Conservation (phyloP, 1,140 invertebrate genomes). For the Drosophila bocki region DNA sequence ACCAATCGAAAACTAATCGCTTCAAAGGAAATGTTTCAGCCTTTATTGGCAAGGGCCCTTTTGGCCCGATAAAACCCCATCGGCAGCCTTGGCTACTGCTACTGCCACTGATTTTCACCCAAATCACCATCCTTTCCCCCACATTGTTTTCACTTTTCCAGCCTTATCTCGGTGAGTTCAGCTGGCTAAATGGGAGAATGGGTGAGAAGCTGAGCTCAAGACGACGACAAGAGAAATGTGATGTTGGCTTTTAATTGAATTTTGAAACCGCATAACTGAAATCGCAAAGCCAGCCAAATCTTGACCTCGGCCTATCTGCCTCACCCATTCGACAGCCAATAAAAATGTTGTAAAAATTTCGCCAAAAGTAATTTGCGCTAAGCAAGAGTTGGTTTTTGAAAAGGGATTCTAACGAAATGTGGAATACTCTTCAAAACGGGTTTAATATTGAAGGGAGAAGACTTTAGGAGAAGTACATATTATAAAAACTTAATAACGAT, state of each 20-base stretch:
- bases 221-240: slow-evolving; percentile 63
- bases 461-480: not conserved
- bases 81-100: slow-evolving; percentile 1
- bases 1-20: slow-evolving; percentile 13
- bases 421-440: not conserved
- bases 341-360: slow-evolving; percentile 76
- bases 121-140: slow-evolving; percentile 5
- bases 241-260: slow-evolving; percentile 82
- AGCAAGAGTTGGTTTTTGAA: slow-evolving; percentile 4
- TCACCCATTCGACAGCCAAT: slow-evolving; percentile 73
- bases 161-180: slow-evolving; percentile 42
- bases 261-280: slow-evolving; percentile 81
- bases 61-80: slow-evolving; percentile 8
- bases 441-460: not conserved
- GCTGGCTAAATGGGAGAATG: slow-evolving; percentile 17
- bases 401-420: not conserved
- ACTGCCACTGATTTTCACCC: slow-evolving; percentile 6
- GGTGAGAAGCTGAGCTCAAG: slow-evolving; percentile 5
- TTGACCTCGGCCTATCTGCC: slow-evolving; percentile 47
- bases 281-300: slow-evolving; percentile 76
- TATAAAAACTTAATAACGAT: not conserved
- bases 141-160: slow-evolving; percentile 29
- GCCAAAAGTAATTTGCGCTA: slow-evolving; percentile 67
- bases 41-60: slow-evolving; percentile 7
- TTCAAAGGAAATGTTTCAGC: slow-evolving; percentile 7